Evolutionary conservation across 2,113 vertebrate genomes (phyloP).

Genomic region (Embiotoca jacksoni): DNA sequence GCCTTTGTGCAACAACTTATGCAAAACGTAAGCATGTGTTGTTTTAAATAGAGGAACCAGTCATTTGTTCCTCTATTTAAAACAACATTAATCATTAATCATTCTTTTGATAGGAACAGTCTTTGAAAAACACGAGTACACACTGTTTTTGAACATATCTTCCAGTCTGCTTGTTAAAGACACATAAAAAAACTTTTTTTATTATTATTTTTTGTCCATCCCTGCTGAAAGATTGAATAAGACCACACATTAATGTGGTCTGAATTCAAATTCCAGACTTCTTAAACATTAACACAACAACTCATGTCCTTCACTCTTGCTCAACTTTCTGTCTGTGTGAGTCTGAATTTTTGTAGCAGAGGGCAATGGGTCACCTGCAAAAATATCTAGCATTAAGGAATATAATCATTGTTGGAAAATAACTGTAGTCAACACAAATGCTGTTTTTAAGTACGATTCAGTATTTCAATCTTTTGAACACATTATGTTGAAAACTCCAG

Average conservation of each 20-base stretch:
- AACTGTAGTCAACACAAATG: neutral
- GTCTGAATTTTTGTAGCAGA: neutral
- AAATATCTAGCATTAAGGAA: neutral
- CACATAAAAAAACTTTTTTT: neutral
- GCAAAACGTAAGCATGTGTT: neutral
- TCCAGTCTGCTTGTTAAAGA: neutral
- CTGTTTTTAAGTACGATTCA: neutral
- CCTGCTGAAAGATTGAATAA: neutral
- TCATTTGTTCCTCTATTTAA: neutral
- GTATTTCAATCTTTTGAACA: too few species aligned
- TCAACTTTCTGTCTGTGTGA: slow-evolving; percentile 11
- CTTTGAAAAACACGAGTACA: neutral
- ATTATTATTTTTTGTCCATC: neutral
- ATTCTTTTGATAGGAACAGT: neutral
- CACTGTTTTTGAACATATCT: neutral
- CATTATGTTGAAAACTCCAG: too few species aligned
- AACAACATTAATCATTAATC: too few species aligned
- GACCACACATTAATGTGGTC: neutral
- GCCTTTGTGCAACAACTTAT: neutral
- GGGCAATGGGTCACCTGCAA: neutral
- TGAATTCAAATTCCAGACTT: slow-evolving; percentile 9
- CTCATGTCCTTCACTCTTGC: neutral
- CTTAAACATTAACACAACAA: slow-evolving; percentile 22
- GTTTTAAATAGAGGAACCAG: neutral
- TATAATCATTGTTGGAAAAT: neutral